These are phyloP conservation scores for Cremastinae sp. DNA, from an alignment of 2,888 invertebrate genomes.

Conservation along the genomic window DNA sequence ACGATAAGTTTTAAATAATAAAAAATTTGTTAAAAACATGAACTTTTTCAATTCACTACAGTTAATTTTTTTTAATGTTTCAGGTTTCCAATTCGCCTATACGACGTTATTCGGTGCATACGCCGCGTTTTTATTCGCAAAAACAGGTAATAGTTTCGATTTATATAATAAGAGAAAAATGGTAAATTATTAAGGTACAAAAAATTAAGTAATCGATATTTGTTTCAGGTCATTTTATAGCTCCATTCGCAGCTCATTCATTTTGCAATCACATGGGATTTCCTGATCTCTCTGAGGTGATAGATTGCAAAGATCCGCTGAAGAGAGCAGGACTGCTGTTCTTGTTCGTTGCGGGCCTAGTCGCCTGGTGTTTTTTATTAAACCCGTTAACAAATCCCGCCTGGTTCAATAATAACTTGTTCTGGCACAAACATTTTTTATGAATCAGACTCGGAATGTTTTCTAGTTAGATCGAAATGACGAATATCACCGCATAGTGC, in stretches of 20 bases:
- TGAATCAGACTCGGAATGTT: slow-evolving; percentile 34
- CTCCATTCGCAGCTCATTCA: slow-evolving; percentile 93
- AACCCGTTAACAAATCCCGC: slow-evolving; percentile 88
- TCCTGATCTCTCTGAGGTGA: slow-evolving; percentile 90
- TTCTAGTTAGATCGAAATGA: slow-evolving; percentile 46
- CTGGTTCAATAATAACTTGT: slow-evolving; percentile 84
- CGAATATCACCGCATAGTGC: slow-evolving; percentile 58
- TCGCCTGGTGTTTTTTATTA: slow-evolving; percentile 89
- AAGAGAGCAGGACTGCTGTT: slow-evolving; percentile 84
- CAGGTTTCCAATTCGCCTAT: slow-evolving; percentile 93
- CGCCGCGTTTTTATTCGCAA: slow-evolving; percentile 94
- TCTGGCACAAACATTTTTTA: slow-evolving; percentile 80
- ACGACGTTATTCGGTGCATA: slow-evolving; percentile 97
- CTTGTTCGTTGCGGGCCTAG: slow-evolving; percentile 88
- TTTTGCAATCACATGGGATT: slow-evolving; percentile 99
- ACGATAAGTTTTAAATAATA: too few relatives aligned
- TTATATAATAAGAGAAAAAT: neutral
- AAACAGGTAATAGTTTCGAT: slow-evolving; percentile 85
- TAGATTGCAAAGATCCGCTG: slow-evolving; percentile 82
- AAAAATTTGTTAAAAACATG: neutral
- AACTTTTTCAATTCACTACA: too few relatives aligned
- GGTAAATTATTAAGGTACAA: neutral
- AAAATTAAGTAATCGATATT: neutral
- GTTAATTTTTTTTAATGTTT: slow-evolving; percentile 39
- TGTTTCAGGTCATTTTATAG: slow-evolving; percentile 89